These are phyloP conservation scores for Nysson spinosus DNA, from an alignment of 2,888 invertebrate species.

Conservation along the genomic window DNA sequence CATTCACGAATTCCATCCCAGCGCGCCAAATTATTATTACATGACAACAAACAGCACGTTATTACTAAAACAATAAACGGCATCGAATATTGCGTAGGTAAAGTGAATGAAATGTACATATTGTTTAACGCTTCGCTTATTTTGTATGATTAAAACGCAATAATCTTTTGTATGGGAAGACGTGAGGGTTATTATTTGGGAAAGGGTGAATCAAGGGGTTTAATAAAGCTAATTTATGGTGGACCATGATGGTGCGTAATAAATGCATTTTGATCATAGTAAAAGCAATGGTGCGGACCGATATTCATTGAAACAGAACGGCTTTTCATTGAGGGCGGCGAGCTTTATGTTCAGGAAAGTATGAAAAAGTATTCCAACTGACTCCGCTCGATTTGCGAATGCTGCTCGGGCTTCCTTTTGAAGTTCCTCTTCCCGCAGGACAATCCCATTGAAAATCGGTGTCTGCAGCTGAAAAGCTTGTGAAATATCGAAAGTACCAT, in stretches of 20 bases:
- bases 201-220: no score
- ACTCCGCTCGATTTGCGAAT: constrained; percentile 33
- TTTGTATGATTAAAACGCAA: no score
- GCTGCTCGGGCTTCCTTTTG: constrained; percentile 22
- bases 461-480: constrained; percentile 16
- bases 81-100: no score
- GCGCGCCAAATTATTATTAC: no score
- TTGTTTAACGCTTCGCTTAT: no score
- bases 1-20: no score
- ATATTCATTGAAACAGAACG: not conserved
- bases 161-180: no score
- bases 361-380: constrained; percentile 15
- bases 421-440: constrained; percentile 33
- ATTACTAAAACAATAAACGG: no score
- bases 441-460: constrained; percentile 40
- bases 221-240: constrained; percentile 3
- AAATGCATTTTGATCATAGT: constrained; percentile 1
- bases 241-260: not conserved
- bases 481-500: constrained; percentile 32
- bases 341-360: constrained; percentile 6
- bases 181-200: no score
- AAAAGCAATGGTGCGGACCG: not conserved
- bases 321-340: not conserved
- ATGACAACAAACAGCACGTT: no score
- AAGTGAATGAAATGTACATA: no score